A percentile compares a stretch with the other conserved stretches of the same genome.
Evolutionary conservation across 2,797 vertebrate species (phyloP).

Genomic region (Fistularia tabacaria): DNA sequence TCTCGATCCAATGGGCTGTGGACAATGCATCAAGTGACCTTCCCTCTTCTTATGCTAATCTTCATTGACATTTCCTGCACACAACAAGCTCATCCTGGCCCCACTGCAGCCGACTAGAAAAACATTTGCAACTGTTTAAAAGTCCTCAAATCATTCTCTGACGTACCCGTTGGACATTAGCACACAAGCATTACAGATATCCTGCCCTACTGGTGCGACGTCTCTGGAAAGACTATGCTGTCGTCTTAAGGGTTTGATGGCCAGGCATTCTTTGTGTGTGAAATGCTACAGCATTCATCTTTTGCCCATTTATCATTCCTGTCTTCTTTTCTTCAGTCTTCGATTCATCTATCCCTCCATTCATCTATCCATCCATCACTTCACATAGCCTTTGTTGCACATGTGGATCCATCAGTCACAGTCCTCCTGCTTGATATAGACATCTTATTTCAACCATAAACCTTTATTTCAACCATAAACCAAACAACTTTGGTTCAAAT

Average conservation of each 20-base stretch:
- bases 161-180: slow-evolving; percentile 28
- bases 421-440: slow-evolving; percentile 47
- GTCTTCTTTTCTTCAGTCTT: slow-evolving; percentile 55
- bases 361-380: slow-evolving; percentile 65
- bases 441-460: slow-evolving; percentile 47
- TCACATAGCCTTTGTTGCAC: slow-evolving; percentile 58
- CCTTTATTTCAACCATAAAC: slow-evolving; percentile 42
- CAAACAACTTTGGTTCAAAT: slow-evolving; percentile 21
- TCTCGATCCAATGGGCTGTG: slow-evolving; percentile 58
- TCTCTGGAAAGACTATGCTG: slow-evolving; percentile 37
- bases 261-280: slow-evolving; percentile 53
- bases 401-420: slow-evolving; percentile 61
- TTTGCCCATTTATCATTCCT: slow-evolving; percentile 62
- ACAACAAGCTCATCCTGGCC: slow-evolving; percentile 23
- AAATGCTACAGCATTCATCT: slow-evolving; percentile 51
- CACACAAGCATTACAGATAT: slow-evolving; percentile 17
- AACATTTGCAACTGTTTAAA: slow-evolving; percentile 53
- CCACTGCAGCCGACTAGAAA: slow-evolving; percentile 56
- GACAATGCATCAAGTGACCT: slow-evolving; percentile 68
- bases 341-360: slow-evolving; percentile 67
- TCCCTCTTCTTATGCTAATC: slow-evolving; percentile 72
- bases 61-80: slow-evolving; percentile 63
- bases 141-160: slow-evolving; percentile 41
- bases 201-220: slow-evolving; percentile 12
- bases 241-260: slow-evolving; percentile 41